phyloP scores from a whole-genome alignment of 2,113 vertebrate genomes.

The Dascyllus trimaculatus region DNA sequence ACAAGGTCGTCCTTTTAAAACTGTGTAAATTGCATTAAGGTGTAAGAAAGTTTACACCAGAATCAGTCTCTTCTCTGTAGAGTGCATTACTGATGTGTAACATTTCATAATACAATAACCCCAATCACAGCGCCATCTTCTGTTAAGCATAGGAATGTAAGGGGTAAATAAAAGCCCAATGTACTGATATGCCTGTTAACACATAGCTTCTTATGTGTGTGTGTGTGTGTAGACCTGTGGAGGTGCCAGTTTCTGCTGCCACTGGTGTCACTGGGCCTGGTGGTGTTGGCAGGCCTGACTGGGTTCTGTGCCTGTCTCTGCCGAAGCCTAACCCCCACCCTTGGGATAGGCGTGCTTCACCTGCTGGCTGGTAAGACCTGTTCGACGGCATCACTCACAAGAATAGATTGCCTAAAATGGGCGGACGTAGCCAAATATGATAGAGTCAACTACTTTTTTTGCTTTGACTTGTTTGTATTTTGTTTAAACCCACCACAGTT shows the following conservation, averaged over 20 bases:
- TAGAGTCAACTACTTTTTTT: too few relatives aligned
- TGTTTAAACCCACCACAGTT: too few relatives aligned
- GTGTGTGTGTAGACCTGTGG: slow-evolving; percentile 89
- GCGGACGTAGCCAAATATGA: background rate
- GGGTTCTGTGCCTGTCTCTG: slow-evolving; percentile 95
- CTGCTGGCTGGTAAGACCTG: slow-evolving; percentile 90
- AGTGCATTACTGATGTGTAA: background rate
- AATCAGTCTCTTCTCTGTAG: background rate
- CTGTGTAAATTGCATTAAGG: background rate
- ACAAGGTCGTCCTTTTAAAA: background rate
- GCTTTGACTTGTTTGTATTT: too few relatives aligned
- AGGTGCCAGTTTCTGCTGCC: slow-evolving; percentile 95
- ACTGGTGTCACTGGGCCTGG: slow-evolving; percentile 91
- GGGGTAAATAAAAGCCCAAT: background rate
- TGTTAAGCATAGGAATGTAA: background rate
- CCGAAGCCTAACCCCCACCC: slow-evolving; percentile 90
- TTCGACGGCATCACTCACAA: background rate
- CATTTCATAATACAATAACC: background rate
- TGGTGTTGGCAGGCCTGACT: slow-evolving; percentile 91
- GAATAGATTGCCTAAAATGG: too few relatives aligned
- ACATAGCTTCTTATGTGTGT: slow-evolving; percentile 9
- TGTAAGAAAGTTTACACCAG: background rate
- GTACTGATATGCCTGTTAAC: background rate
- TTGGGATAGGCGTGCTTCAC: slow-evolving; percentile 94
- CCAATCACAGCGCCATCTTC: background rate